Evolutionary conservation across 64 coral and sea anemone species (phyloP).

Genomic region (Pachyseris speciosa): DNA sequence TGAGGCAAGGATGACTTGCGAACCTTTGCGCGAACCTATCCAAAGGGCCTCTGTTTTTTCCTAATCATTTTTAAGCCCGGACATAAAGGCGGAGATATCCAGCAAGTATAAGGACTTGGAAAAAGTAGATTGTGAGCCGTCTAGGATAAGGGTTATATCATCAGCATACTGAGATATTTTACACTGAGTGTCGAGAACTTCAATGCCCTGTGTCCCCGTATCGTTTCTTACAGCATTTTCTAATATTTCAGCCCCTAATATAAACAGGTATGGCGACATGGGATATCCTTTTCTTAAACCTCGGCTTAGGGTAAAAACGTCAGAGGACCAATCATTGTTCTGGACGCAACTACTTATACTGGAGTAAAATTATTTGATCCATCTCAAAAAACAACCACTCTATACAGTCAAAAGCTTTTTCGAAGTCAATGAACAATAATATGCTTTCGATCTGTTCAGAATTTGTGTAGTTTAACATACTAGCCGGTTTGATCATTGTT

Average conservation of each 20-base stretch:
- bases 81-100: neutral
- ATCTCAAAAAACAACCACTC: too few species aligned
- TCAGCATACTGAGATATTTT: conserved; percentile 31
- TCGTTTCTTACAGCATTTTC: too few species aligned
- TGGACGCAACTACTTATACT: too few species aligned
- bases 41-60: conserved; percentile 35
- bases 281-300: conserved; percentile 25
- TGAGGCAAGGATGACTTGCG: neutral
- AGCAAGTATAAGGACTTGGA: neutral
- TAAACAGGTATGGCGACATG: neutral
- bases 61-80: conserved; percentile 12
- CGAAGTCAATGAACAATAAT: too few species aligned
- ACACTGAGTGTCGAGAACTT: neutral
- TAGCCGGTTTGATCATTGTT: too few species aligned
- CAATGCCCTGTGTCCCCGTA: conserved; percentile 13
- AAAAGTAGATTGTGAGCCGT: neutral
- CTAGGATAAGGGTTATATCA: neutral
- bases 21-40: neutral
- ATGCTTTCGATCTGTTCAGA: too few species aligned
- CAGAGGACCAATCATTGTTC: too few species aligned
- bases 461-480: too few species aligned
- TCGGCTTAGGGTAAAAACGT: too few species aligned
- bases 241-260: neutral
- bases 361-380: too few species aligned
- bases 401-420: too few species aligned